Percentiles rank a stretch among this genome's conserved stretches.
Evolutionary conservation across 2,888 invertebrate species (phyloP).

Genomic region (Zhuqinia jingwanae): DNA sequence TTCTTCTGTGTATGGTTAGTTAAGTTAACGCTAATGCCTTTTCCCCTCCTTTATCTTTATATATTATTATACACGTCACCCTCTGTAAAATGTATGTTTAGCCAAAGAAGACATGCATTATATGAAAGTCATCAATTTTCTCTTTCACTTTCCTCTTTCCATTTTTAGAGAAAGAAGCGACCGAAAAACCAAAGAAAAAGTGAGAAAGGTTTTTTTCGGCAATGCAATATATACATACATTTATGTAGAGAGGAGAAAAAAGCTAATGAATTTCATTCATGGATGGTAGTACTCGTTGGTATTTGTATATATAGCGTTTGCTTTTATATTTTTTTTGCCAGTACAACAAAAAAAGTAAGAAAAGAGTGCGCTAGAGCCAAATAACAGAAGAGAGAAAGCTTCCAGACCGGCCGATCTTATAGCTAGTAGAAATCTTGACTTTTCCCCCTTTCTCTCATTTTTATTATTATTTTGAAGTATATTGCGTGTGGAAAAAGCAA

Average conservation of each 20-base stretch:
- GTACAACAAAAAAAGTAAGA: slow-evolving; percentile 22
- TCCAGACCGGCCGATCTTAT: background rate
- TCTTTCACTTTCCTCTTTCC: slow-evolving; percentile 20
- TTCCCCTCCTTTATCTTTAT: background rate
- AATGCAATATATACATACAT: background rate
- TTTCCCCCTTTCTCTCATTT: slow-evolving; percentile 33
- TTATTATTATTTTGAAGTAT: slow-evolving; percentile 55
- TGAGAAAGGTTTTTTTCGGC: background rate
- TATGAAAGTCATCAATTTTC: slow-evolving; percentile 66
- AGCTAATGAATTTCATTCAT: slow-evolving; percentile 63
- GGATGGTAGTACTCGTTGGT: background rate
- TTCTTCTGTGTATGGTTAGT: slow-evolving; percentile 27
- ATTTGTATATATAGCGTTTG: slow-evolving; percentile 2
- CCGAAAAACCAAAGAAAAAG: background rate
- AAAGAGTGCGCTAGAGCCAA: background rate
- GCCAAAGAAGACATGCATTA: slow-evolving; percentile 49
- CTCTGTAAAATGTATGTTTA: slow-evolving; percentile 33
- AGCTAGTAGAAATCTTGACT: background rate
- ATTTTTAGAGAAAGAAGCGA: background rate
- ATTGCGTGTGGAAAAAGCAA: slow-evolving; percentile 13
- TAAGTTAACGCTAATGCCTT: slow-evolving; percentile 32
- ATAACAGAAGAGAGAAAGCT: background rate
- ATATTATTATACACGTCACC: slow-evolving; percentile 26
- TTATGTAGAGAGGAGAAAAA: slow-evolving; percentile 41
- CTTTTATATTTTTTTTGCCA: slow-evolving; percentile 17